Base-by-base conservation (phyloP, 2,797 vertebrate species). In the Hyperoplus immaculatus region DNA sequence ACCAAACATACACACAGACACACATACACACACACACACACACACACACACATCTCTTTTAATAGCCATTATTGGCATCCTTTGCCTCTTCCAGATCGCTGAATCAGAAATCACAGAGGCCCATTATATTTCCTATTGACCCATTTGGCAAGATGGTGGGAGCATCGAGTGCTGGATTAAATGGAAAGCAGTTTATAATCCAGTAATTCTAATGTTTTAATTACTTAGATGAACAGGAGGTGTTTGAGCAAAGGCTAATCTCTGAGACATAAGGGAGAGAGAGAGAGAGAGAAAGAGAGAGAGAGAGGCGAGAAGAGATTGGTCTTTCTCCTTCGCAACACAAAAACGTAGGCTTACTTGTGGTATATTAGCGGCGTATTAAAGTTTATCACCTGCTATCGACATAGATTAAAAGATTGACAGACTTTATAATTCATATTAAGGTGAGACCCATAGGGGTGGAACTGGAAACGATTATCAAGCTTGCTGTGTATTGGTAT, bases 201-300 rank as follows among this genome's bases (percentile, higher is more conserved):
- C 89, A 78, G 88, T 95, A 94, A 95, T 95, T 95, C 91, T 84
- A 90, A 93, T 93, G 91, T 92, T 94, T 94, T 95, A 94, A 95
- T 95, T 95, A 94, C 93, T 93, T 93, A 94, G 93, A 94, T 93
- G 94, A 94, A 94, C 93, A 95, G 93, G 92, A 94, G 92, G 93
- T 93, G 91, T 93, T 93, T 93, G 91, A 92, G 88, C 89, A 94
- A 90, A 88, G 91, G 92, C 91, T 94, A 95, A 94, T 94, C 92
- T 93, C 93, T 73, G 93, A 93, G 91, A 94, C 91, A 95, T 93
- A 93, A 92, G 90, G 86, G 86, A 21, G 67, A 72, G 81, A 75
- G 81, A 69, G 77, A 43, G 75, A 72, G 60, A 38, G 58, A 59
- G 55, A 21, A n/a, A 53, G 46, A 62, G 53, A 59, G 61, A 50